Evolutionary conservation across 1,140 invertebrate genomes (phyloP), one percentile per base, ranked within the genome.

Genomic region (Plectrocnemia conspersa): DNA sequence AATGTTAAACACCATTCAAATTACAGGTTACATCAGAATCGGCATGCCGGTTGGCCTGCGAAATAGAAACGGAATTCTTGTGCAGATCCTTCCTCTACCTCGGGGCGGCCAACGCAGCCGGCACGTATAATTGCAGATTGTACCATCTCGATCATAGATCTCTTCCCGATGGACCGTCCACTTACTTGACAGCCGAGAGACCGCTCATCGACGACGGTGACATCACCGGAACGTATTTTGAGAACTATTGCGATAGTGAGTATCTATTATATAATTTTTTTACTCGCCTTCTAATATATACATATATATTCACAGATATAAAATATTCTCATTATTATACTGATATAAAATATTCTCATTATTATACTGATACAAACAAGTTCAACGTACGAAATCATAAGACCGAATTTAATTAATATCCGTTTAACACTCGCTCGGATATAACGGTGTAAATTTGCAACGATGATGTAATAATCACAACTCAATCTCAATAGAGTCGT

Each of bases 61-160:
- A 93, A 68, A 86, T 92, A 38, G 93, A 96, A 70, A 88, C 87
- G 53, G 91, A 95, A 71, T 95, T 96, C 73, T 78, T 95, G 1
- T 96, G 92, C 70, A 80, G 92, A 36, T 95, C 92, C 0, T 93
- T 86, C 75, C 73, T 95, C 25, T 95, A 88, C 71, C 80, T 88
- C 33, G 88, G 88, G 1, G 19, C 33, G 0, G 13, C 53, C 5
- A 24, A 21, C 24, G 16, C 57, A 13, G 18, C 52, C 4, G 27
- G 22, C 44, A 32, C 41, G n/a, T 91, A 91, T 78, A 94, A 94
- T 69, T 96, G 93, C 70, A 83, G 91, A 46, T 77, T 96, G 2
- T 95, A 91, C 72, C 93, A 96, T 65, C 73, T 96, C 61, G 93
- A 96, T 66, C 92, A 96, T 66, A 87, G 87, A 73, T 92, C 89